Percentiles rank a stretch among this genome's conserved stretches.
phyloP scores from a whole-genome alignment of 2,113 vertebrate species.

The Falco punctatus region DNA sequence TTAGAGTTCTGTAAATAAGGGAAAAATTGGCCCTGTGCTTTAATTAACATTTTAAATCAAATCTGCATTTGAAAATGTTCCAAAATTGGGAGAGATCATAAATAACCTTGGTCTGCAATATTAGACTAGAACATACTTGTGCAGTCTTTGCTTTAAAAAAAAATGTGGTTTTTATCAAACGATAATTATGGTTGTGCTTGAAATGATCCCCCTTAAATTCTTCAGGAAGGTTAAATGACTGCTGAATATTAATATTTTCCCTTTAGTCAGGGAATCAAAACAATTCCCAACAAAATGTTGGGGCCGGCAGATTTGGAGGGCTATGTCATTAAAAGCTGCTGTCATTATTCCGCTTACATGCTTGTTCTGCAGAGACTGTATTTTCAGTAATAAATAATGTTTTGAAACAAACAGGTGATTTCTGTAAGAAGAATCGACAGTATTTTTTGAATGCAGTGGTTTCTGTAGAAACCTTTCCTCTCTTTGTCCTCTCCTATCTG shows the following conservation, averaged over 20 bases:
- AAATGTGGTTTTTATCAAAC: background rate
- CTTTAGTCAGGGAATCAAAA: slow-evolving; percentile 16
- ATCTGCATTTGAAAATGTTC: slow-evolving; percentile 62
- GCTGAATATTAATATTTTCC: slow-evolving; percentile 51
- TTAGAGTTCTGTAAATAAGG: slow-evolving; percentile 61
- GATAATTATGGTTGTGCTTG: background rate
- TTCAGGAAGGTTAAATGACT: slow-evolving; percentile 42
- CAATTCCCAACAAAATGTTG: background rate
- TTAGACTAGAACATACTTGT: slow-evolving; percentile 30
- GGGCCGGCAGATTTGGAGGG: background rate
- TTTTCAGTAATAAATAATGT: slow-evolving; percentile 77
- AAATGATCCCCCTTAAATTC: slow-evolving; percentile 42
- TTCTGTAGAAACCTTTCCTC: slow-evolving; percentile 80
- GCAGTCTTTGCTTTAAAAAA: slow-evolving; percentile 15
- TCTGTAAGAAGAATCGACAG: slow-evolving; percentile 78
- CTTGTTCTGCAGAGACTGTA: background rate
- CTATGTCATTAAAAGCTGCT: slow-evolving; percentile 21
- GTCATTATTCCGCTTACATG: background rate
- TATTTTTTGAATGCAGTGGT: slow-evolving; percentile 73
- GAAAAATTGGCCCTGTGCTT: slow-evolving; percentile 48
- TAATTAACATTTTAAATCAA: slow-evolving; percentile 74
- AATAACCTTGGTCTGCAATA: slow-evolving; percentile 59
- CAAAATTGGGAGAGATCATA: slow-evolving; percentile 52
- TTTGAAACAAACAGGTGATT: slow-evolving; percentile 84
- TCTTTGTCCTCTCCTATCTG: slow-evolving; percentile 83